These are phyloP conservation scores for Pantala flavescens DNA, from an alignment of 1,140 invertebrate genomes.

Conservation along the genomic window DNA sequence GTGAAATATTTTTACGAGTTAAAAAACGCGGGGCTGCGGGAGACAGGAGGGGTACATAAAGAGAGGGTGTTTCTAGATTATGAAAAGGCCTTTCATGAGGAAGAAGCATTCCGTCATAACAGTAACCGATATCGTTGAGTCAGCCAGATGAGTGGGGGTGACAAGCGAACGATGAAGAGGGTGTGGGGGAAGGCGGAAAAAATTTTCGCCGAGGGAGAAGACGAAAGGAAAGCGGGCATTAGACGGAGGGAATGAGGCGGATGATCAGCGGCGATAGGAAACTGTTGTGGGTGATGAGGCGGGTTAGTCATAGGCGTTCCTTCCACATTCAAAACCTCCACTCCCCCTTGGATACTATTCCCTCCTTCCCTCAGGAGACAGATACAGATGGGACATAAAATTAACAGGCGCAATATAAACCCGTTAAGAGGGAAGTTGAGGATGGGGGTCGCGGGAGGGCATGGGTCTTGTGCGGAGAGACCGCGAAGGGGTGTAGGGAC, in stretches of 20 bases:
- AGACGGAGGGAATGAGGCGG: neutral
- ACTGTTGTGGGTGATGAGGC: neutral
- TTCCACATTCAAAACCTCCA: neutral
- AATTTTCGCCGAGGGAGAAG: neutral
- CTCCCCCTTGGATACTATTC: neutral
- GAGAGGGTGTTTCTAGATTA: neutral
- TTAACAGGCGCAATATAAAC: constrained; percentile 9
- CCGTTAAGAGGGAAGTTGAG: constrained; percentile 7
- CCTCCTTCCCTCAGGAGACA: neutral
- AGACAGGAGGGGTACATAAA: neutral
- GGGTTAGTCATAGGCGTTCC: neutral
- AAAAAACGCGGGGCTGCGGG: neutral
- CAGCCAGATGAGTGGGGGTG: neutral
- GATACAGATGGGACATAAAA: constrained; percentile 9
- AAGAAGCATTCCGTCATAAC: constrained; percentile 1
- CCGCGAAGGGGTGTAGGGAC: neutral
- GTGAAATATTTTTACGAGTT: neutral
- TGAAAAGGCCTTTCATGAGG: constrained; percentile 4
- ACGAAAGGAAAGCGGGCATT: neutral
- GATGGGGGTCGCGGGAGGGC: neutral
- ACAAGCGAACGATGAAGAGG: neutral
- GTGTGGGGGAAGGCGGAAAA: neutral
- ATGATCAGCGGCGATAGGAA: neutral
- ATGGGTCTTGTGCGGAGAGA: neutral
- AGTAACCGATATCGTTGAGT: neutral